Evolutionary conservation across 2,113 vertebrate species (phyloP), one percentile per base, ranked within the genome.

Genomic region (Arothron firmamentum): DNA sequence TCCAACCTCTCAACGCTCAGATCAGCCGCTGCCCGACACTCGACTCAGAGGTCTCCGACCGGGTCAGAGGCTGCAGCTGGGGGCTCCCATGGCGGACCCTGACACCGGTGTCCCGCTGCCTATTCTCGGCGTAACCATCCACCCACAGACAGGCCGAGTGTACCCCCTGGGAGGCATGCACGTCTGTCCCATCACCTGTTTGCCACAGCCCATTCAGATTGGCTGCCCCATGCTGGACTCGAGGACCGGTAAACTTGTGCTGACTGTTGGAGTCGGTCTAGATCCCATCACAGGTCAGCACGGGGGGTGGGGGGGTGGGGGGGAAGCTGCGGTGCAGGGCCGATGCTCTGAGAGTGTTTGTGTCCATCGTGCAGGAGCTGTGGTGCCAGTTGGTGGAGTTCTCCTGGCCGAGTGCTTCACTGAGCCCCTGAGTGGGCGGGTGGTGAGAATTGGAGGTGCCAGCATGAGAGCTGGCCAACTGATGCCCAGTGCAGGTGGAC

Each of bases 81-180:
- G 93, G 18, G 89, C 80, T 38, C 84, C 92, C 41, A 94, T 95
- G 94, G 77, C 81, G 5, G 94, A 97, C 65, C 91, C 90, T 0
- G 68, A 53, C 8, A 93, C 91, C 0, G 92, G 91, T 19, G 77
- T 94, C 3, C 88, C 93, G 19, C 94, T 97, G 17, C 94, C 95
- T 0, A 90, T 94, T 68, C 81, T 97, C 10, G 95, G 91, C 21
- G 87, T 95, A 16, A 95, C 93, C 0, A 88, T 93, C 52, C 93
- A 96, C 57, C 94, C 93, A 0, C 79, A 87, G 54, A 93, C 88
- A 0, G 90, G 92, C 43, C 79, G 92, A 61, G 88, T 92, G 56
- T 90, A 94, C 81, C 81, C 93, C 3, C 79, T 96, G 28, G 94
- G 93, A 17, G 93, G 92, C 0, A 84, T 88, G 0, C 90, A 95